These are phyloP conservation scores for Phylloscopus trochiloides DNA, from an alignment of 2,113 vertebrate species.

Conservation along the genomic window DNA sequence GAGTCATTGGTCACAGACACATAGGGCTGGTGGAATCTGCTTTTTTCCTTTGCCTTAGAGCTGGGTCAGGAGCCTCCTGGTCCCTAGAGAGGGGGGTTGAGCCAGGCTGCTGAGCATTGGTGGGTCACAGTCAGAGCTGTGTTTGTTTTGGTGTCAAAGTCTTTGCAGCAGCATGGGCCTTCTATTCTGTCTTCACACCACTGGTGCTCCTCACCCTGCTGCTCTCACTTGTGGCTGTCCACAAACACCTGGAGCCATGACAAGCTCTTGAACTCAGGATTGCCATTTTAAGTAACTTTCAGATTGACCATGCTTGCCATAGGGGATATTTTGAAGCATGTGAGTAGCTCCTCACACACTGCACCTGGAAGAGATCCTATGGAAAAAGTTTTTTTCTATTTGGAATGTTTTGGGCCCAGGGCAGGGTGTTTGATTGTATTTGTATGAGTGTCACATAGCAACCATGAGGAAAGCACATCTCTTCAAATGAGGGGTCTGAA, in stretches of 20 bases:
- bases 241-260: neutral
- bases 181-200: neutral
- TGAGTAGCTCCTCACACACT: rapidly evolving
- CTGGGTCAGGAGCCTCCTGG: neutral
- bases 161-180: neutral
- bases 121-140: neutral
- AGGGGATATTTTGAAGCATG: neutral
- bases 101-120: neutral
- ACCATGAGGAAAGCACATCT: neutral
- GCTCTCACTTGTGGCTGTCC: neutral
- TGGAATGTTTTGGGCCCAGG: neutral
- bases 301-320: neutral
- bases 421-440: neutral
- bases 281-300: neutral
- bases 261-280: neutral
- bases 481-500: neutral
- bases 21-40: neutral
- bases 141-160: neutral
- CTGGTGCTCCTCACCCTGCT: neutral
- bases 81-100: neutral
- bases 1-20: rapidly evolving
- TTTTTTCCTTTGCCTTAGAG: neutral
- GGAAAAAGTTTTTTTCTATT: neutral
- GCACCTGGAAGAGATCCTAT: neutral
- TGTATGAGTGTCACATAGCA: neutral